Base-by-base conservation (phyloP, 1,140 invertebrate genomes). In the Coenobita brevimanus region DNA sequence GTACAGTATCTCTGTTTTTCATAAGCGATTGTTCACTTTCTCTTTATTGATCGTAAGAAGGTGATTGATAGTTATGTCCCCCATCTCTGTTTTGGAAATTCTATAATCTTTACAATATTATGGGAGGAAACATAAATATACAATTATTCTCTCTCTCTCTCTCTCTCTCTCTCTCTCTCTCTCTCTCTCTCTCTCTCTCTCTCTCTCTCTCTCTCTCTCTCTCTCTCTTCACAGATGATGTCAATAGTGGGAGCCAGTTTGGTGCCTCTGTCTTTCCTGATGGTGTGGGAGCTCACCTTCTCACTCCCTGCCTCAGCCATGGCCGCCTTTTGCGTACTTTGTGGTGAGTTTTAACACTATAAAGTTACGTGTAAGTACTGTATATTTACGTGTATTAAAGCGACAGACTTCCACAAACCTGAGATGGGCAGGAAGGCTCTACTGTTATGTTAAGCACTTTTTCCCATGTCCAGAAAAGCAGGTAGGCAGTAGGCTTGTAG, bases 191-290 rank as follows among this genome's bases (percentile, higher is more conserved):
- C 73, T 46, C 38, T 46, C 73, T 76, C 73, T 46, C 38, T 46
- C 73, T 76, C 73, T 46, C 38, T 76, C 73, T 76, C 73, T 76
- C 36, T 46, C 73, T 46, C 36, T 76, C 30, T 67, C 30, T 67
- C 8, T 24, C 6, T 67, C 8, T n/a, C 30, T 67, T 33, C 33
- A 15, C 84, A 90, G 89, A 83, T 87, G 76, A 85, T 90, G 69
- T 85, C 75, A 0, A n/a, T 90, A 13, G 13, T 90, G 17, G 89
- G 89, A 2, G 81, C 86, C 1, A n/a, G 43, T 4, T 17, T 90
- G 33, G 89, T 90, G 24, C 86, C 89, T 0, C 38, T 90, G 1
- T 46, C 69, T 15, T 90, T 90, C 75, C 67, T 90, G n/a, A 57
- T 88, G 6, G 89, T 90, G 24, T 90, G 84, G 79, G 81, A 88